Base-by-base conservation (phyloP, 1,140 invertebrate species). In the Bombus ignitus region DNA sequence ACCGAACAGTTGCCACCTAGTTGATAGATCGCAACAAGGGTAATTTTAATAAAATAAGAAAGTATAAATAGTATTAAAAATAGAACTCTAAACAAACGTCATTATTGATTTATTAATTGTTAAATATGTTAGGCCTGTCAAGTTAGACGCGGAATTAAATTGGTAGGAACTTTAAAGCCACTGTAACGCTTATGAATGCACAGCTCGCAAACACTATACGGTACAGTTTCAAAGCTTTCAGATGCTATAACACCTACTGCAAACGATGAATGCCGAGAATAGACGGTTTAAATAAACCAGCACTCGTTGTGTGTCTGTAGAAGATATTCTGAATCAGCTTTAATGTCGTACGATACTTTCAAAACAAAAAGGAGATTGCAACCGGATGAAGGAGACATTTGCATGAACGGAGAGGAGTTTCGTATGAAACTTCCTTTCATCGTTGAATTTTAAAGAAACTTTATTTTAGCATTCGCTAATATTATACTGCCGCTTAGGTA, bases 221-320 rank as follows among this genome's bases (percentile, higher is more conserved):
- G 47, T 32, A 44, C n/a, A 73, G 28, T 32, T 42, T 44, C 71
- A 22, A 73, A 73, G 71, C 42, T 42, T 42, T 73, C 71, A 28
- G 22, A 28, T 44, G 35, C 42, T 68, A n/a, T 47, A 73, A 44
- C 39, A 73, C 28, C 71, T 53, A 32, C 13, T 73, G 71, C 15
- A 73, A n/a, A 73, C 71, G 71, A 73, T 73, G 44, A 73, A 28
- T 73, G 42, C 42, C 71, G n/a, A 18, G 39, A 44, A 44, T 42
- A 25, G 39, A 44, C 71, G 39, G 42, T 37, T 44, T n/a, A 37
- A 42, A 44, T 68, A 68, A 73, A 73, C 39, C 37, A 28, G n/a
- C n/a, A 28, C 71, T 15, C 39, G 47, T 53, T 22, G 12, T 72
- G 8, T 73, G 66, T 53, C 47, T 53, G 47, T 53, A 22, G 47